A percentile compares a stretch with the other conserved stretches of the same genome.
Conservation (phyloP, 1,140 invertebrate species). For the Drosophila saltans region DNA sequence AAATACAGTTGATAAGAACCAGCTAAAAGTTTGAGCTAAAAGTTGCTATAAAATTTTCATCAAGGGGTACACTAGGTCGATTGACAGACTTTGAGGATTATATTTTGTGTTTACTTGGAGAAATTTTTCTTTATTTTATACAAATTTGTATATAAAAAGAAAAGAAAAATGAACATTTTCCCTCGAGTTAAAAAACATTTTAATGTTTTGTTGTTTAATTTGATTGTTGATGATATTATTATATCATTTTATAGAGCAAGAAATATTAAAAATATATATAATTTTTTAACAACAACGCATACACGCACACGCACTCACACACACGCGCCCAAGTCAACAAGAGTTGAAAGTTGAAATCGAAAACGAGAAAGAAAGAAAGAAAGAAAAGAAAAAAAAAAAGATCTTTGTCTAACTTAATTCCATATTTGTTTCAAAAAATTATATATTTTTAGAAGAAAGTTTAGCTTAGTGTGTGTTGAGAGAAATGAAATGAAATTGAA, state of each 20-base stretch:
- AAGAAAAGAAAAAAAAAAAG: constrained; percentile 25
- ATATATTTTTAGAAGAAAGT: constrained; percentile 48
- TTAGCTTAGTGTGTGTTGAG: constrained; percentile 24
- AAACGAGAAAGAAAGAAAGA: neutral
- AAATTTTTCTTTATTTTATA: no score
- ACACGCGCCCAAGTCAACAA: neutral
- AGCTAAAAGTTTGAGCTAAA: no score
- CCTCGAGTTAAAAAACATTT: neutral
- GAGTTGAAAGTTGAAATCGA: constrained; percentile 50
- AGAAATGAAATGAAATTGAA: constrained; percentile 41
- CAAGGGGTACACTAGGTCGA: no score
- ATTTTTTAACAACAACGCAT: neutral
- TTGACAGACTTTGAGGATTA: no score
- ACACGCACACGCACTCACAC: neutral
- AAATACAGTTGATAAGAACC: no score
- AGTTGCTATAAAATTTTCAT: no score
- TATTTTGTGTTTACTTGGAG: no score
- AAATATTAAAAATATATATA: neutral
- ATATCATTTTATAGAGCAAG: constrained; percentile 11
- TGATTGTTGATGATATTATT: neutral
- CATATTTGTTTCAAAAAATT: constrained; percentile 19
- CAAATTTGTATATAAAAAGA: no score
- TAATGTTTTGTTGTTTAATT: neutral
- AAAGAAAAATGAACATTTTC: neutral
- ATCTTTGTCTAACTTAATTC: constrained; percentile 25